Conservation (phyloP, 1,140 invertebrate species). For the Triops longicaudatus region DNA sequence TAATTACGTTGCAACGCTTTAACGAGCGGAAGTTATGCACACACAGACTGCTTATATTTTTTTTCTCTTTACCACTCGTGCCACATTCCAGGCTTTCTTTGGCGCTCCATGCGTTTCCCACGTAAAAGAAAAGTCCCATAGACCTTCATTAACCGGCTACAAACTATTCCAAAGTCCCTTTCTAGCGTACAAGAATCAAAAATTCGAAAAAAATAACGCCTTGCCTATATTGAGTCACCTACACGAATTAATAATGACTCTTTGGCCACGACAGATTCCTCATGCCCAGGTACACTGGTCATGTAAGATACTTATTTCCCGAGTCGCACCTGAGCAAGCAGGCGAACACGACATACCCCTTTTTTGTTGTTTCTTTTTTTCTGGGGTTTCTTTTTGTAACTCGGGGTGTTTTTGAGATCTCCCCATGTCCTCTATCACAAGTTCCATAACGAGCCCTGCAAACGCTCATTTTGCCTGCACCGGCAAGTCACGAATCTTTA, state of each 20-base stretch:
- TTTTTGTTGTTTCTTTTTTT: background rate
- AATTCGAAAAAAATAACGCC: background rate
- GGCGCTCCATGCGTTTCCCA: background rate
- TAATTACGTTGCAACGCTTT: slow-evolving; percentile 6
- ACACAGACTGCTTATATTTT: background rate
- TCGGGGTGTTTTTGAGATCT: background rate
- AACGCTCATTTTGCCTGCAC: background rate
- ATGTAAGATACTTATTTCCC: background rate
- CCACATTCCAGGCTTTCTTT: background rate
- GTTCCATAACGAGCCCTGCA: background rate
- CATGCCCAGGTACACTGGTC: background rate
- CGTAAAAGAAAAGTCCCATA: background rate
- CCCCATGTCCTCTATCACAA: background rate
- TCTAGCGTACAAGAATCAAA: background rate
- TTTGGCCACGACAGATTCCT: background rate
- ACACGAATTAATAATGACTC: background rate
- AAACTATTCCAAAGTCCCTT: no score
- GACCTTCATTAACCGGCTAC: no score
- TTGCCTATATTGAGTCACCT: background rate
- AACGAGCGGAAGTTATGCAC: slow-evolving; percentile 2
- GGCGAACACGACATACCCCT: background rate
- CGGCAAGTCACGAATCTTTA: background rate
- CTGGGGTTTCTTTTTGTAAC: background rate
- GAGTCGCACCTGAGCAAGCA: slow-evolving; percentile 5
- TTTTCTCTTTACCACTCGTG: background rate